phyloP scores from a whole-genome alignment of 2,113 vertebrate genomes.

The Tinamus guttatus region DNA sequence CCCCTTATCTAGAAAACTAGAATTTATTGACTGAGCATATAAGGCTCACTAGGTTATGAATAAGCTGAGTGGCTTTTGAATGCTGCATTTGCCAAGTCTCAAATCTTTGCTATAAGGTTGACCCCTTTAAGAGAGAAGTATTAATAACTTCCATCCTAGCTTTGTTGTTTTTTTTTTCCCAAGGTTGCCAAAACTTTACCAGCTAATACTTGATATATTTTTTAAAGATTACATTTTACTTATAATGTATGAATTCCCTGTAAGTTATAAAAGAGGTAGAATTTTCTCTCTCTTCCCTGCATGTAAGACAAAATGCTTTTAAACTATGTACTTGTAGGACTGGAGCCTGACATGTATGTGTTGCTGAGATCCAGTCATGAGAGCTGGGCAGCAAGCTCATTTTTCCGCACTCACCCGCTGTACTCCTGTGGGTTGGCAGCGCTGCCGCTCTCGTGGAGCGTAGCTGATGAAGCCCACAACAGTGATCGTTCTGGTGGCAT shows the following conservation, averaged over 20 bases:
- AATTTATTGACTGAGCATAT: background rate
- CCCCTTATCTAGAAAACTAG: background rate
- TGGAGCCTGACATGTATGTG: rapidly evolving
- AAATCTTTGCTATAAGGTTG: background rate
- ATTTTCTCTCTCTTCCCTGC: background rate
- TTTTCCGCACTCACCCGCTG: background rate
- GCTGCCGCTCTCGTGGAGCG: background rate
- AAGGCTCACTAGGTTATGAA: background rate
- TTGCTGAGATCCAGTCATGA: background rate
- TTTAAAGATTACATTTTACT: background rate
- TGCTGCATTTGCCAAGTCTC: background rate
- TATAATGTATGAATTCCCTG: background rate
- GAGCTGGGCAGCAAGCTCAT: background rate
- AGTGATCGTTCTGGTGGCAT: background rate
- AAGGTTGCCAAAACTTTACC: background rate
- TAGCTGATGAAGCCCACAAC: background rate
- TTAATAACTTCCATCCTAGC: background rate
- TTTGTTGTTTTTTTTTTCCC: background rate
- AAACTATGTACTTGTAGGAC: background rate
- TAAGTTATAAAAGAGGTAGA: background rate
- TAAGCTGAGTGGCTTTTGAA: background rate
- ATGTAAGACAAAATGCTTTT: background rate
- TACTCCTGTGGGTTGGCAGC: background rate
- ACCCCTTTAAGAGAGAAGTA: background rate
- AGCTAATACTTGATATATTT: background rate